Percentiles rank a stretch among this genome's conserved stretches.
Conservation (phyloP, 2,888 invertebrate species). For the Crematogaster levior region DNA sequence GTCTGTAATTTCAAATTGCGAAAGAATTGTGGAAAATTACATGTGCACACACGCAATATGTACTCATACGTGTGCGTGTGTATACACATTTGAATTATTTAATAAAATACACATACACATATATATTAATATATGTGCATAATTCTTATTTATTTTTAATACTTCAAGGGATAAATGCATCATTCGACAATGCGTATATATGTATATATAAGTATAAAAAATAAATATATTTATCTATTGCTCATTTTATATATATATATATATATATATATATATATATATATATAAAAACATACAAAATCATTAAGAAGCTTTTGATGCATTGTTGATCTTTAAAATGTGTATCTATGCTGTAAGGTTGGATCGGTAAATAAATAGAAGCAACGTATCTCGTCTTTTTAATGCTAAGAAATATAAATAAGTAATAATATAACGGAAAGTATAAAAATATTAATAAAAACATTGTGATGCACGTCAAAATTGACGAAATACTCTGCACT, state of each 20-base stretch:
- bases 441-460: conserved; percentile 80
- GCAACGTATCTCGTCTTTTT: conserved; percentile 70
- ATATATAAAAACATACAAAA: conserved; percentile 15
- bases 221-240: conserved; percentile 25
- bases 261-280: not conserved
- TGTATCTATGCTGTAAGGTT: conserved; percentile 30
- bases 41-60: no score
- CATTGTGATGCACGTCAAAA: conserved; percentile 48
- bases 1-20: no score
- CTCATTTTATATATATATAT: not conserved
- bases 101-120: no score
- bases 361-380: conserved; percentile 58
- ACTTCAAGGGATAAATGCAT: not conserved
- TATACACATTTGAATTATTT: no score
- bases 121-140: not conserved
- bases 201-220: no score
- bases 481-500: not conserved
- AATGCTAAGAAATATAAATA: conserved; percentile 79
- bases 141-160: not conserved
- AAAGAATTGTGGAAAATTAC: no score
- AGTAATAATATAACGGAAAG: conserved; percentile 75
- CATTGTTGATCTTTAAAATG: conserved; percentile 22
- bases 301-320: conserved; percentile 21
- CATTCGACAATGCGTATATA: not conserved
- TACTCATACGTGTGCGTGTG: no score